Percentiles rank a stretch among this genome's conserved stretches.
These are phyloP conservation scores for Halcyon leucocephala DNA, from an alignment of 2,797 vertebrate genomes.

Conservation along the genomic window DNA sequence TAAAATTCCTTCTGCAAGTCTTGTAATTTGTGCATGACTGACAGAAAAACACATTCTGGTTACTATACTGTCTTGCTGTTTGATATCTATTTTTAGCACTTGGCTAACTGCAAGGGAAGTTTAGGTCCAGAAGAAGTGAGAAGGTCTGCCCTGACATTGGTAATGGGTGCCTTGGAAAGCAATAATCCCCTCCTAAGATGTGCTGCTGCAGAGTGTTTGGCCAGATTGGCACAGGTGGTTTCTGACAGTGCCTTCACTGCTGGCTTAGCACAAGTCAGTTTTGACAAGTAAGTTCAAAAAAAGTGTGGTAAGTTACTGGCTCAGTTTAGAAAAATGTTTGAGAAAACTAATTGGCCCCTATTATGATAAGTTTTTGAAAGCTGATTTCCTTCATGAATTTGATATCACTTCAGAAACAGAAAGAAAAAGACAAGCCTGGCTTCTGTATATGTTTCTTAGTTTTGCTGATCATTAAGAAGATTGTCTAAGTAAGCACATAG, in stretches of 20 bases:
- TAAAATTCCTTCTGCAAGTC: neutral
- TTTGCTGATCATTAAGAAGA: neutral
- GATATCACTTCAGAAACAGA: neutral
- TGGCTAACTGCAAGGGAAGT: slow-evolving; percentile 78
- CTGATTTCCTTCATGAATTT: neutral
- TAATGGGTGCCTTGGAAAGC: slow-evolving; percentile 89
- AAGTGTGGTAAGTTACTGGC: neutral
- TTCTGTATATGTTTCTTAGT: neutral
- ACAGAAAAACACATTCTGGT: neutral
- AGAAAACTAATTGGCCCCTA: neutral
- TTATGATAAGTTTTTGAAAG: neutral
- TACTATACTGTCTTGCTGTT: neutral
- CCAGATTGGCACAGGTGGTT: slow-evolving; percentile 87
- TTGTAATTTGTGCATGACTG: neutral
- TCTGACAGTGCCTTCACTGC: slow-evolving; percentile 86
- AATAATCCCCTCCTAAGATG: slow-evolving; percentile 85
- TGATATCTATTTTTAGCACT: slow-evolving; percentile 75
- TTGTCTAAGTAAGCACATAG: neutral
- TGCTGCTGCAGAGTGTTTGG: slow-evolving; percentile 88
- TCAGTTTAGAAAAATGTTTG: neutral
- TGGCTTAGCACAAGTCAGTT: slow-evolving; percentile 88
- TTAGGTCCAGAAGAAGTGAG: slow-evolving; percentile 87
- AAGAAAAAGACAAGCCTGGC: neutral
- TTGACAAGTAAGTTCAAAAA: slow-evolving; percentile 87
- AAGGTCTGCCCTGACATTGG: slow-evolving; percentile 79